phyloP scores from a whole-genome alignment of 2,888 invertebrate genomes.

The Macrosoma leucophasiata region DNA sequence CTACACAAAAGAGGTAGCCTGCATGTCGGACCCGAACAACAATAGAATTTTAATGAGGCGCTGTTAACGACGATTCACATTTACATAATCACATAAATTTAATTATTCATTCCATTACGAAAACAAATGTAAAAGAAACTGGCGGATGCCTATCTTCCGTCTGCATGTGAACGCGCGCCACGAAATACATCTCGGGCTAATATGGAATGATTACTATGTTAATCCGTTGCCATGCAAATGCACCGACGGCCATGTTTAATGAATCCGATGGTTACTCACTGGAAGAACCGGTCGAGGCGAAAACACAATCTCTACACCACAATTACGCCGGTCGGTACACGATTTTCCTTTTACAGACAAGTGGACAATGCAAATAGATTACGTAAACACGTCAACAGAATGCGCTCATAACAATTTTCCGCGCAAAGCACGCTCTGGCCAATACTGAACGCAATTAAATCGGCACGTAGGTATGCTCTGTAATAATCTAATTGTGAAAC shows the following conservation, averaged over 20 bases:
- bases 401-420: slow-evolving; percentile 2
- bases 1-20: slow-evolving; percentile 46
- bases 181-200: no score
- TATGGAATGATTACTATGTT: slow-evolving; percentile 38
- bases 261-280: slow-evolving; percentile 12
- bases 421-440: no score
- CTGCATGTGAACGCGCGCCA: no score
- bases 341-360: slow-evolving; percentile 15
- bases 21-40: slow-evolving; percentile 49
- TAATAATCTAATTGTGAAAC: no score
- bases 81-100: slow-evolving; percentile 66
- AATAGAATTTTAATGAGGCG: slow-evolving; percentile 68
- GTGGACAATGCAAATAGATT: no score
- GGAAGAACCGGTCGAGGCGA: slow-evolving; percentile 34
- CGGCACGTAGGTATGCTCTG: no score
- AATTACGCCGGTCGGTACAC: slow-evolving; percentile 26
- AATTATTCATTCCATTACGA: slow-evolving; percentile 59
- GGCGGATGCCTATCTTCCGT: no score
- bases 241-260: slow-evolving; percentile 22
- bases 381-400: no score
- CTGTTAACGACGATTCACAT: slow-evolving; percentile 58
- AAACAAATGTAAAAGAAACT: slow-evolving; percentile 46
- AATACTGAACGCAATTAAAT: no score
- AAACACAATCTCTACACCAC: no score
- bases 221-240: slow-evolving; percentile 37